Conservation (phyloP, 2,888 invertebrate species). For the Mesorhabditis belari region DNA sequence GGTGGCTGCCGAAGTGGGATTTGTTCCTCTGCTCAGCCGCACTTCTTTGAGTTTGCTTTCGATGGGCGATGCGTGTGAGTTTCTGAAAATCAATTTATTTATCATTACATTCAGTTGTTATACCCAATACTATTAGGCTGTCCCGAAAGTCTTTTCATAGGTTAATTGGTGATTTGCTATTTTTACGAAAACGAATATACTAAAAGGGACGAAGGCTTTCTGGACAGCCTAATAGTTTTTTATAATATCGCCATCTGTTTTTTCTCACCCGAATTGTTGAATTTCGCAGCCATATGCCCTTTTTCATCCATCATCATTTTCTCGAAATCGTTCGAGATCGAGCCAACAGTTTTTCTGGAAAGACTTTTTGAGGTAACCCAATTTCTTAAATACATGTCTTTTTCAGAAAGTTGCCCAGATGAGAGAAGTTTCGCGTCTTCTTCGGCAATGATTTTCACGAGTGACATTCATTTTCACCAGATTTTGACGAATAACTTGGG, state of each 20-base stretch:
- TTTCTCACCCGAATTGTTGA: slow-evolving; percentile 50
- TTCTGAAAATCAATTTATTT: slow-evolving; percentile 33
- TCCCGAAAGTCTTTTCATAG: no score
- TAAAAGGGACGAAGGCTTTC: slow-evolving; percentile 1
- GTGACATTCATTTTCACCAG: slow-evolving; percentile 51
- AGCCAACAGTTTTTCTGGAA: slow-evolving; percentile 49
- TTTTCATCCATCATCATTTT: slow-evolving; percentile 51
- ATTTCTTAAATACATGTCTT: slow-evolving; percentile 42
- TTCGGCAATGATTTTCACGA: slow-evolving; percentile 50
- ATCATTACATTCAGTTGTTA: no score
- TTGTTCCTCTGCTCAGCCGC: slow-evolving; percentile 21
- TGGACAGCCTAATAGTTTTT: neutral
- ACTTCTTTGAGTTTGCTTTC: slow-evolving; percentile 51
- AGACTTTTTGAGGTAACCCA: slow-evolving; percentile 4
- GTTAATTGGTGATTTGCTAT: no score
- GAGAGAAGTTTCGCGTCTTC: slow-evolving; percentile 48
- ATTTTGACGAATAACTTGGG: slow-evolving; percentile 54
- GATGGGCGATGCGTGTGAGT: slow-evolving; percentile 51
- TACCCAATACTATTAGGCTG: no score
- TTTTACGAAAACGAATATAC: neutral
- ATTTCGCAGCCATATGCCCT: slow-evolving; percentile 50
- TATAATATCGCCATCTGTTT: no score
- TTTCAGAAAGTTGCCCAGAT: slow-evolving; percentile 37
- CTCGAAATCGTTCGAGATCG: slow-evolving; percentile 51
- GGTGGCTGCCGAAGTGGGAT: slow-evolving; percentile 41